These are phyloP conservation scores for Ptyas mucosa DNA, from an alignment of 2,113 vertebrate genomes.

Conservation along the genomic window DNA sequence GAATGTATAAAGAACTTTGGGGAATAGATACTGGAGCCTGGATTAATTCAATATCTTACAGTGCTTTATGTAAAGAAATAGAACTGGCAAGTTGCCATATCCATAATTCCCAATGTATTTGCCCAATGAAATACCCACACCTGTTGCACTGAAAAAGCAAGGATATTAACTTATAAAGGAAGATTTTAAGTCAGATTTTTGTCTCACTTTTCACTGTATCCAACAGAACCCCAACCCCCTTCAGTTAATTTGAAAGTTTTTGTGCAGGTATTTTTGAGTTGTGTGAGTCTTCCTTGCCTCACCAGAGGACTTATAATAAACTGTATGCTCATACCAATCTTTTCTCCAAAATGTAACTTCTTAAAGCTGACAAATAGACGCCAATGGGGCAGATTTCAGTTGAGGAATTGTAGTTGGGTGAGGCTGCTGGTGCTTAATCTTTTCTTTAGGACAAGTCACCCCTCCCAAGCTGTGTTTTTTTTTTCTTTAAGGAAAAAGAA, in stretches of 20 bases:
- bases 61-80: slow-evolving; percentile 69
- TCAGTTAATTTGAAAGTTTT: neutral
- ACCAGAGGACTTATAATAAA: neutral
- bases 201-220: accelerated
- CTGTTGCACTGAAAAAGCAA: slow-evolving; percentile 56
- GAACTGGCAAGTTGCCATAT: slow-evolving; percentile 51
- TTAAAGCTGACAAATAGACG: neutral
- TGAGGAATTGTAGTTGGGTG: neutral
- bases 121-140: slow-evolving; percentile 55
- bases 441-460: neutral
- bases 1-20: slow-evolving; percentile 62
- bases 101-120: slow-evolving; percentile 50
- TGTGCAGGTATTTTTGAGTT: neutral
- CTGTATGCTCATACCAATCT: neutral
- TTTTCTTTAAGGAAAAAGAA: neutral
- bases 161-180: slow-evolving; percentile 46
- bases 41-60: slow-evolving; percentile 69
- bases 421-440: neutral
- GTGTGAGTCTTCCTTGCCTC: neutral
- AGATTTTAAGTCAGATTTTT: slow-evolving; percentile 25
- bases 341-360: neutral
- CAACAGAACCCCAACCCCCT: neutral
- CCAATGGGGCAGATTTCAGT: neutral
- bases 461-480: neutral
- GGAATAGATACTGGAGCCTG: slow-evolving; percentile 56